A percentile compares a stretch with the other conserved stretches of the same genome.
These are phyloP conservation scores for Torymus auratus DNA, from an alignment of 2,888 invertebrate genomes.

Conservation along the genomic window DNA sequence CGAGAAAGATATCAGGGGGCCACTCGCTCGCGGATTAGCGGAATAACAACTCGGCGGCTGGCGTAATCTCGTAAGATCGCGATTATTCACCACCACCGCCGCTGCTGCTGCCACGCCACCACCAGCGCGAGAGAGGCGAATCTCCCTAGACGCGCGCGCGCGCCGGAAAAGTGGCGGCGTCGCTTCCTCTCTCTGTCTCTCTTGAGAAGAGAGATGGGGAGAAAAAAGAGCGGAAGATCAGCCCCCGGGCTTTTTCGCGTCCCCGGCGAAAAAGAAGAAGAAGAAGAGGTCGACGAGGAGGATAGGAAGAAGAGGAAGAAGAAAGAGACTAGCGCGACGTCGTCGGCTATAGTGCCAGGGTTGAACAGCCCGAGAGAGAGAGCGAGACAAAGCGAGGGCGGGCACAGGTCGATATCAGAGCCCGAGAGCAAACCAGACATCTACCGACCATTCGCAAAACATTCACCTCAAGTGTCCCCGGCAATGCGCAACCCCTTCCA, in stretches of 20 bases:
- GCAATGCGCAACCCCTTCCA: slow-evolving; percentile 65
- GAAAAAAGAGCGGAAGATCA: slow-evolving; percentile 57
- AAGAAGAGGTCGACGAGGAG: slow-evolving; percentile 27
- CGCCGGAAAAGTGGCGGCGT: slow-evolving; percentile 42
- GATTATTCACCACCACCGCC: slow-evolving; percentile 40
- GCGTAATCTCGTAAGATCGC: slow-evolving; percentile 58
- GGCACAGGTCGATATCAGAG: slow-evolving; percentile 75
- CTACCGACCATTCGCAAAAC: slow-evolving; percentile 77
- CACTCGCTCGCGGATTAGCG: slow-evolving; percentile 48
- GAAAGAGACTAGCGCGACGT: slow-evolving; percentile 18
- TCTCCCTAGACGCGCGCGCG: slow-evolving; percentile 22
- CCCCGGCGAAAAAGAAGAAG: slow-evolving; percentile 16
- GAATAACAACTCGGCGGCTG: slow-evolving; percentile 56
- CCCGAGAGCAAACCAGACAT: slow-evolving; percentile 75
- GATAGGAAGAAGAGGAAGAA: slow-evolving; percentile 35
- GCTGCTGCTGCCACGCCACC: too few relatives aligned
- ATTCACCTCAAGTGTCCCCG: slow-evolving; percentile 76
- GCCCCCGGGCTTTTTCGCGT: slow-evolving; percentile 57
- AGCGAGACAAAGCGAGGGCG: slow-evolving; percentile 43
- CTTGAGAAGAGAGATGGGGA: slow-evolving; percentile 29
- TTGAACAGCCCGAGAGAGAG: slow-evolving; percentile 58
- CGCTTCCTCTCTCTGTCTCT: slow-evolving; percentile 7
- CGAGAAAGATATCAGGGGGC: not conserved
- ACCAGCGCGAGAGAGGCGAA: slow-evolving; percentile 2
- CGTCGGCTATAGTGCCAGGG: slow-evolving; percentile 20